Base-by-base conservation (phyloP, 2,113 vertebrate species). In the Siniperca chuatsi region DNA sequence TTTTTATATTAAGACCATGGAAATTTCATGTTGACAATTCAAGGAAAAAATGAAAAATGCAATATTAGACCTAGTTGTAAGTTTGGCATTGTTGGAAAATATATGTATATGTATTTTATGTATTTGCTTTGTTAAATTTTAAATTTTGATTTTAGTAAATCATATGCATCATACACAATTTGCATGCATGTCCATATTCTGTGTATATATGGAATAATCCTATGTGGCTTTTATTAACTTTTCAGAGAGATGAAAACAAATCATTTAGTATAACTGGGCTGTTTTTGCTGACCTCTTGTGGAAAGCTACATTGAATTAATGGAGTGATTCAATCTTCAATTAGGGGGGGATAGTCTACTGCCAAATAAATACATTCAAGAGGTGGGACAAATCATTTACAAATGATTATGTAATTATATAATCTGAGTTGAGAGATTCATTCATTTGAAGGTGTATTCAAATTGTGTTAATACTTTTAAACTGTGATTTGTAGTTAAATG, bases 201-300 rank as follows among this genome's bases (percentile, higher is more conserved):
- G 52, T 40, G 1, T 8, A 16, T 21, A 20, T 52, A 29, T 65
- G 25, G 2, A 4, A 37, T 25, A 42, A 69, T 81, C 33, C 35
- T 48, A 18, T n/a, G 15, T 75, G 68, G 55, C 48, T 66, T 65
- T 23, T 40, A 78, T 78, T 74, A 62, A 83, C 64, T 48, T 76
- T 33, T 7, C 25, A 44, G 11, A 55, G 4, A 68, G 1, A 70
- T 54, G 23, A 76, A 79, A 79, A 86, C 48, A 84, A 75, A 79
- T 60, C 4, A 75, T 80, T 81, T 46, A 58, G 10, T 54, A 10
- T 25, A 52, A 62, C 37, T 48, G 21, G 10, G 18, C 35, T n/a
- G 40, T 29, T 86, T 82, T 72, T 90, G 80, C 78, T 89, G 87
- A 90, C 89, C 82, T 86, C 89, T 84, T 72, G 79, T 85, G 85